Evolutionary conservation across 2,113 vertebrate species (phyloP).

Genomic region (Megaceryle torquata): DNA sequence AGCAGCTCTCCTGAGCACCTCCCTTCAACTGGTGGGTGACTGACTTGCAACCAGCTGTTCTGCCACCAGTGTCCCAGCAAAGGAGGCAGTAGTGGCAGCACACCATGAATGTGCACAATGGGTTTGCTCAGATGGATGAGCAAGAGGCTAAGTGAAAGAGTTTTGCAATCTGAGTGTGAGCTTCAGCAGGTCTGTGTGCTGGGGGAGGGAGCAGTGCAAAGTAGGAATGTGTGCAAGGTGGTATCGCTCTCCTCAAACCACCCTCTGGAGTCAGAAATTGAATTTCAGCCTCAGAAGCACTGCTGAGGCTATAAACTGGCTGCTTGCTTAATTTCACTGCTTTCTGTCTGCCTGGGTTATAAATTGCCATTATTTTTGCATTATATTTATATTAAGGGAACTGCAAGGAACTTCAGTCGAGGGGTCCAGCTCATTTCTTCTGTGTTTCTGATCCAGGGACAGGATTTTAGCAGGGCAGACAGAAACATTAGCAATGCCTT

Average conservation of each 20-base stretch:
- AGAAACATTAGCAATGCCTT: slow-evolving; percentile 8
- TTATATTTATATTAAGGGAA: neutral
- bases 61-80: neutral
- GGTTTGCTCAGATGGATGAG: neutral
- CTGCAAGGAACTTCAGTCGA: neutral
- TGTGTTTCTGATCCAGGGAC: neutral
- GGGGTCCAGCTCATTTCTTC: slow-evolving; percentile 3
- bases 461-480: slow-evolving; percentile 1
- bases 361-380: neutral
- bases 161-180: neutral
- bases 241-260: neutral
- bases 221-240: neutral
- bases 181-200: neutral
- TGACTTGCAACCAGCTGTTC: neutral
- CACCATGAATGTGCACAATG: accelerated
- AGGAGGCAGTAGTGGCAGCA: neutral
- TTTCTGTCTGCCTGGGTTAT: slow-evolving; percentile 4
- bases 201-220: neutral
- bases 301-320: neutral
- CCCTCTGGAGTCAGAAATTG: neutral
- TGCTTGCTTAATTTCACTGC: neutral
- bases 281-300: neutral
- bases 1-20: neutral
- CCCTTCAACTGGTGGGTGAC: accelerated
- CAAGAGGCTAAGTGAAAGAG: neutral